Percentiles rank a stretch among this genome's conserved stretches.
These are phyloP conservation scores for Drosophila prosaltans DNA, from an alignment of 1,140 invertebrate species.

Conservation along the genomic window DNA sequence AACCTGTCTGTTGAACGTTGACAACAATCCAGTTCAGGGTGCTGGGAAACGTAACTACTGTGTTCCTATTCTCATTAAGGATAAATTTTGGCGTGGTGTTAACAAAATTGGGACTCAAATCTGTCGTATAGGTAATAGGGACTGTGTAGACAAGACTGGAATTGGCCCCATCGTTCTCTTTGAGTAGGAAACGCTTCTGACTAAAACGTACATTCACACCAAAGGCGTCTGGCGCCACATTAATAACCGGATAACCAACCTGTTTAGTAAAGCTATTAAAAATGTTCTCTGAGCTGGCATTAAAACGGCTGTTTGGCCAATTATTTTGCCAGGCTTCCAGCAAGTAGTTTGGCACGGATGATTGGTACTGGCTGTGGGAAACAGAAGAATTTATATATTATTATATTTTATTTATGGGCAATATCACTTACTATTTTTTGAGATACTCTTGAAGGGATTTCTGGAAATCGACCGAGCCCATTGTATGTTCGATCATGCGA, in stretches of 20 bases:
- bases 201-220: constrained; percentile 51
- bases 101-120: constrained; percentile 84
- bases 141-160: constrained; percentile 84
- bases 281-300: constrained; percentile 68
- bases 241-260: constrained; percentile 89
- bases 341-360: constrained; percentile 85
- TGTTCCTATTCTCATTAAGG: constrained; percentile 51
- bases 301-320: constrained; percentile 48
- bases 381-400: too few species aligned
- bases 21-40: constrained; percentile 86
- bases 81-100: constrained; percentile 84
- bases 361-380: constrained; percentile 80
- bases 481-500: constrained; percentile 89
- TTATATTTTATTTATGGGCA: not conserved
- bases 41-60: not conserved
- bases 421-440: constrained; percentile 82
- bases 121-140: constrained; percentile 86
- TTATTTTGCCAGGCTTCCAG: constrained; percentile 85
- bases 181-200: constrained; percentile 85
- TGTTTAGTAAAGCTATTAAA: constrained; percentile 90
- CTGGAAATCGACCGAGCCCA: constrained; percentile 87
- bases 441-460: constrained; percentile 86
- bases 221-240: constrained; percentile 74
- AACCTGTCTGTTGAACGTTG: constrained; percentile 88
- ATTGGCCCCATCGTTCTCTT: constrained; percentile 66